Evolutionary conservation across 2,113 vertebrate genomes (phyloP), one percentile per base, ranked within the genome.

Genomic region (Podocnemis expansa): DNA sequence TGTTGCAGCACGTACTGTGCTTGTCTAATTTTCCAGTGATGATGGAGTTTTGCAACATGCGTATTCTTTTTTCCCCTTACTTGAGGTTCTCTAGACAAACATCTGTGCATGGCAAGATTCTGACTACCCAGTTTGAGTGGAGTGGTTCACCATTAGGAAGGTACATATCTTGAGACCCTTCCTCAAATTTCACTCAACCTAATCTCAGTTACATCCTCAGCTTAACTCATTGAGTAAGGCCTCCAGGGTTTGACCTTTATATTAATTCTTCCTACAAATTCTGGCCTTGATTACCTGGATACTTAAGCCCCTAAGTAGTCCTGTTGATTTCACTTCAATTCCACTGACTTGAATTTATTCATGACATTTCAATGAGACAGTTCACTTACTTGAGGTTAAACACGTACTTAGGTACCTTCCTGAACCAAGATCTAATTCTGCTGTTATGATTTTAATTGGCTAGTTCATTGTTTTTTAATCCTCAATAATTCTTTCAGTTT

Each of bases 31-130:
- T 93, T 93, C 89, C 90, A 92, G 54, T 85, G 60, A 41, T 49
- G 47, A 84, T 82, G 54, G 2, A 56, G 24, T 43, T 94, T 92
- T 95, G 93, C 90, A 91, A 91, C 60, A 58, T 56, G 5, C 22
- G 10, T 47, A 14, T 85, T 31, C 87, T 78, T 91, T 80, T 80
- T 47, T 10, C 47, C 47, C 56, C 49, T 34, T 67, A 80, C 93
- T 93, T 93, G 22, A 96, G 92, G 52, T 84, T 96, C 54, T 93
- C 80, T 83, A 84, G 43, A 80, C 91, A 93, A 91, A 63, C 92
- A 96, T 95, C 95, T 96, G 95, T 93, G 81, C 88, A 85, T 96
- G 95, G 88, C 79, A 92, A 93, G 91, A 94, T 84, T 54, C 89
- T 95, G 91, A 95, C 87, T 81, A 24, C 52, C 95, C 10, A 1